Base-by-base conservation (phyloP, 2,888 invertebrate genomes). In the Drosophila mercatorum region DNA sequence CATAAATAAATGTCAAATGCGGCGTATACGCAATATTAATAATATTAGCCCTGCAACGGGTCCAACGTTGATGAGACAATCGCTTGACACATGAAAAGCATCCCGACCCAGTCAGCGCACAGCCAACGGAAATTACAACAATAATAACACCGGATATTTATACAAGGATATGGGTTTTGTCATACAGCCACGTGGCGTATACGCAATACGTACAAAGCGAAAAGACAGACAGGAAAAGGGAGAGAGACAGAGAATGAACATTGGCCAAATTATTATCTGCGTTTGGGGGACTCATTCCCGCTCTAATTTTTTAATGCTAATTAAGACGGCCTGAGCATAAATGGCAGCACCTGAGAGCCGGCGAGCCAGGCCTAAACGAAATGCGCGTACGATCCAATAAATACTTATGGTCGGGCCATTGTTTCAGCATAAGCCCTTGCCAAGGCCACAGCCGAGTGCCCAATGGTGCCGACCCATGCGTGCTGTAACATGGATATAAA, bases 1-100 rank as follows among this genome's bases (percentile, higher is more conserved):
- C 75, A 85, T 84, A 88, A 87, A 82, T 84, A 83, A 88, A 75
- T 60, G 78, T 71, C 75, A 78, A 71, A 76, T 56, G 65, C 53
- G 69, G 79, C 84, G 85, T 84, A 84, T 87, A 74, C 84, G 85
- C 72, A 82, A 87, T 84, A 76, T 84, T 73, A 46, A 61, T 76
- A 64, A 68, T 53, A 60, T 61, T 67, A 17, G 38, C 28, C 47
- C 52, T 44, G 53, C 56, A 57, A 63, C 63, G 73, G 68, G 44
- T 52, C 26, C 78, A 68, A 70, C 60, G 69, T 51, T 74, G 76
- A 73, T 76, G 83, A 68, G 85, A 80, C 78, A 82, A 83, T 82
- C 78, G 89, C 82, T 70, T 75, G 88, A 68, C 88, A 83, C 70
- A 83, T 82, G 66, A 72, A 74, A 73, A 60, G 34, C 57, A 62